Evolutionary conservation across 2,888 invertebrate genomes (phyloP).

Genomic region (Geophilus truncorum): DNA sequence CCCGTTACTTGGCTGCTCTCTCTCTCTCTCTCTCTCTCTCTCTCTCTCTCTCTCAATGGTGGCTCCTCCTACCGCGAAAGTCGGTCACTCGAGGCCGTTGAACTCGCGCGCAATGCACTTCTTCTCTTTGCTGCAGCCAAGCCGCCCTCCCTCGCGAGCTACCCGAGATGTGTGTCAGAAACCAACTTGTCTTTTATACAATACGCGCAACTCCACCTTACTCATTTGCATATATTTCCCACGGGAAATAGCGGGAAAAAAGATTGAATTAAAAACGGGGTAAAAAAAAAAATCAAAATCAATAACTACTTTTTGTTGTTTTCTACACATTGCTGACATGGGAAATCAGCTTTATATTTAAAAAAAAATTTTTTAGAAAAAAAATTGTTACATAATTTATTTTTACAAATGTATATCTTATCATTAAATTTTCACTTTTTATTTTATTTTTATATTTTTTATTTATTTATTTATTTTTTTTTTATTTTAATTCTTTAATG

Average conservation of each 20-base stretch:
- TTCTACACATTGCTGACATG: not conserved
- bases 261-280: not conserved
- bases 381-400: not conserved
- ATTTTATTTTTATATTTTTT: too few species aligned
- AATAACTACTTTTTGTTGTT: not conserved
- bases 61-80: conserved; percentile 13
- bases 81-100: conserved; percentile 18
- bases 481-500: not conserved
- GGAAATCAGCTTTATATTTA: not conserved
- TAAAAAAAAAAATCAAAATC: not conserved
- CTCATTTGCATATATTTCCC: conserved; percentile 17
- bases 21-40: too few species aligned
- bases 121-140: not conserved
- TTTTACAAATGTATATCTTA: not conserved
- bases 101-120: conserved; percentile 21
- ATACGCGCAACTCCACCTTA: not conserved
- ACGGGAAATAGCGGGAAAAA: conserved; percentile 8
- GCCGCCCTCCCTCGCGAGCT: conserved; percentile 5
- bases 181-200: conserved; percentile 27
- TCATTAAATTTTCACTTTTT: too few species aligned
- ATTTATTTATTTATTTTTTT: too few species aligned
- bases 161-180: conserved; percentile 12
- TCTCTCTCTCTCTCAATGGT: not conserved
- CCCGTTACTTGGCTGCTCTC: conserved; percentile 24
- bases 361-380: not conserved